These are phyloP conservation scores for Gymnopithys bicolor DNA, from an alignment of 2,797 vertebrate genomes.

Conservation along the genomic window DNA sequence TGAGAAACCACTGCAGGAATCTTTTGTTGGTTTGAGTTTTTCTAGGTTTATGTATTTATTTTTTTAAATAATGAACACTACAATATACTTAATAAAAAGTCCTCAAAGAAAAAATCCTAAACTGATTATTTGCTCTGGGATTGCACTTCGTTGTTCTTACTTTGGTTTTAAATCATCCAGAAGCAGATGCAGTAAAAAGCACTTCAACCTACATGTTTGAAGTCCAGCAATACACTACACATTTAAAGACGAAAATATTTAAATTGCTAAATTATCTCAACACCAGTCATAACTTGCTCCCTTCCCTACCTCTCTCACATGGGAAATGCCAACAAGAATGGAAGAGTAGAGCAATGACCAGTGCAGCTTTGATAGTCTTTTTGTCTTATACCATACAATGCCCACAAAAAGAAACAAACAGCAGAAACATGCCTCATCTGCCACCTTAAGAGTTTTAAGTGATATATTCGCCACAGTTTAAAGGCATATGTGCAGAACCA, in stretches of 20 bases:
- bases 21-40: neutral
- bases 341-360: neutral
- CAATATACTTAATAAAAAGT: neutral
- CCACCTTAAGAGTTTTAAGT: neutral
- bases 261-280: neutral
- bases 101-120: neutral
- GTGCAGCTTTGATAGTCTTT: neutral
- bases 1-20: neutral
- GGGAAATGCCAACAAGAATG: neutral
- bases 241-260: neutral
- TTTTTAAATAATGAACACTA: neutral
- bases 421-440: rapidly evolving
- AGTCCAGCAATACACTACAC: neutral
- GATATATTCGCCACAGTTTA: rapidly evolving
- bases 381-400: neutral
- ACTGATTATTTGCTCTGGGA: neutral
- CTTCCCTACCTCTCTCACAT: neutral
- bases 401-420: neutral
- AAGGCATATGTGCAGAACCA: neutral
- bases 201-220: neutral
- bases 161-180: neutral
- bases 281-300: neutral
- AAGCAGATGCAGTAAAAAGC: neutral
- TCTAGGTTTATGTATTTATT: too few relatives aligned
- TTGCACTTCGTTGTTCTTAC: neutral